phyloP scores from a whole-genome alignment of 2,113 vertebrate genomes.

The Chaetops frenatus region DNA sequence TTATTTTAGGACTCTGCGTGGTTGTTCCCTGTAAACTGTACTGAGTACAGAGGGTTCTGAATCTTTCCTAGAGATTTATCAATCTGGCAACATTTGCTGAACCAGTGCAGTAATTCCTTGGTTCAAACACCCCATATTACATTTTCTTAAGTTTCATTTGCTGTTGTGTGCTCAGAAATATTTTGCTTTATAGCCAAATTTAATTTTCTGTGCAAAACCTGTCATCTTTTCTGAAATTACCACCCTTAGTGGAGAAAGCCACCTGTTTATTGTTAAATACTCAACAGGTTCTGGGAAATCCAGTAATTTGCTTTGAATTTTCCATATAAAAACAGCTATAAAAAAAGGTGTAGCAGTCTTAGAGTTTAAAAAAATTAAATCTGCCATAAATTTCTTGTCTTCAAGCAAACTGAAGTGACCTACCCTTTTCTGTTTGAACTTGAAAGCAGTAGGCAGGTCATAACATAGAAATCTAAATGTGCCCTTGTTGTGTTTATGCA shows the following conservation, averaged over 20 bases:
- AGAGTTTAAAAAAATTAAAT: neutral
- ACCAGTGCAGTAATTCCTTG: neutral
- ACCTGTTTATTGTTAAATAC: neutral
- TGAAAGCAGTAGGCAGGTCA: neutral
- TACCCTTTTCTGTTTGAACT: neutral
- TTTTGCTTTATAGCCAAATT: neutral
- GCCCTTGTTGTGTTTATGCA: neutral
- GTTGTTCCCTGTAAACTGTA: neutral
- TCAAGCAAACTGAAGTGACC: neutral
- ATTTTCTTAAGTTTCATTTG: neutral
- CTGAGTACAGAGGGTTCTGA: neutral
- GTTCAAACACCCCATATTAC: neutral
- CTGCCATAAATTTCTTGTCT: neutral
- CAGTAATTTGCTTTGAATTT: neutral
- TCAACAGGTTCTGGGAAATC: neutral
- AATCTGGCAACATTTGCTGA: neutral
- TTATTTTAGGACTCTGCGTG: neutral
- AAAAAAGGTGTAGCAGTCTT: neutral
- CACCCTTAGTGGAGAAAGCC: neutral
- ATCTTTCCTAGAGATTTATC: neutral
- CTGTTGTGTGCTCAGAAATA: neutral
- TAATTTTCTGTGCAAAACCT: neutral
- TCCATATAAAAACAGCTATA: neutral
- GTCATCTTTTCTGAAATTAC: neutral
- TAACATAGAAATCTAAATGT: neutral